phyloP scores from a whole-genome alignment of 2,888 invertebrate genomes.

The Papilio protenor region DNA sequence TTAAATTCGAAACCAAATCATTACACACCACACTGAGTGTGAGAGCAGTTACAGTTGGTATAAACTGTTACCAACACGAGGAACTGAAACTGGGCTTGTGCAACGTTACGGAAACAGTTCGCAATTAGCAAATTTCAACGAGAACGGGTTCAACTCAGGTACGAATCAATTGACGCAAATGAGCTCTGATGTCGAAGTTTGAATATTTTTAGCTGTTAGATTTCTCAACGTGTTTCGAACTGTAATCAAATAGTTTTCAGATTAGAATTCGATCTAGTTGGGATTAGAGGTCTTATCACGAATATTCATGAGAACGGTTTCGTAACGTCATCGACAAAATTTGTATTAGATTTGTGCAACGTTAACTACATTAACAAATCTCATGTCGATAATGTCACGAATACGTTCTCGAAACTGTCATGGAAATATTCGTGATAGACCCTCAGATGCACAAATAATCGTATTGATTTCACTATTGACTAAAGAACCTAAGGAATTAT shows the following conservation, averaged over 20 bases:
- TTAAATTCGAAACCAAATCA: not conserved
- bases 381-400: too few relatives aligned
- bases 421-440: too few relatives aligned
- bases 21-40: slow-evolving; percentile 11
- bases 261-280: not conserved
- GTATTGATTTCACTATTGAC: too few relatives aligned
- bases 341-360: too few relatives aligned
- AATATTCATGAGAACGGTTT: not conserved
- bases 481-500: too few relatives aligned
- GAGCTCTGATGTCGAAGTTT: slow-evolving; percentile 1
- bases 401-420: too few relatives aligned
- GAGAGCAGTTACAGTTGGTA: not conserved
- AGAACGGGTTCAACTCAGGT: slow-evolving; percentile 21
- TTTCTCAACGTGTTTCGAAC: not conserved
- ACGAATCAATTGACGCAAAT: slow-evolving; percentile 23
- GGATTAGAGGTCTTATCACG: not conserved
- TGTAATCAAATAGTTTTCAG: not conserved
- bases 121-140: slow-evolving; percentile 36
- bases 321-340: too few relatives aligned
- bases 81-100: slow-evolving; percentile 30
- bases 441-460: too few relatives aligned
- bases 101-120: slow-evolving; percentile 23
- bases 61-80: slow-evolving; percentile 19
- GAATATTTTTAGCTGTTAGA: slow-evolving; percentile 3
- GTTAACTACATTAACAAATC: too few relatives aligned